Evolutionary conservation across 2,797 vertebrate species (phyloP), one percentile per base, ranked within the genome.

Genomic region (Melanotaenia nigrans): DNA sequence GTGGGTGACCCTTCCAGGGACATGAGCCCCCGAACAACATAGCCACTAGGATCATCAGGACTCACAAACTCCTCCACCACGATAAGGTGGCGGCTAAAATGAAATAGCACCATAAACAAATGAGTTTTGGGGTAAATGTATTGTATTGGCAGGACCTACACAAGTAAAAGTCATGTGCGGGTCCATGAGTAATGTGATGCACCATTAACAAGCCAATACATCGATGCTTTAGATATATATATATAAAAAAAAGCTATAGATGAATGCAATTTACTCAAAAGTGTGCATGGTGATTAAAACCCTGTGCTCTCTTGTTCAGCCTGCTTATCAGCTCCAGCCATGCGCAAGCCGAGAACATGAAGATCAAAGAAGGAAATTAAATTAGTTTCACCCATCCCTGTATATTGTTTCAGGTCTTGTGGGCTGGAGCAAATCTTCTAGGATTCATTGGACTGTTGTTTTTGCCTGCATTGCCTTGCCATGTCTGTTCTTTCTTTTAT

Each of bases 401-500:
- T 3, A 9, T 54, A 22, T 72, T 45, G 54, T 71, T 64, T 61
- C n/a, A 61, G 55, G 33, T 49, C 72, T 59, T 0, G 18, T 63
- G 65, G 57, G 36, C 30, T 55, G 11, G 10, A 35, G 32, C 4
- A 1, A 68, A 68, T 64, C 49, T 57, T 53, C 40, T 9, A 6
- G 22, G 35, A 12, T 61, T 57, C 12, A 54, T 0, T 13, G 20
- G 13, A 24, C 30, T 66, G 65, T 49, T 73, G 20, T 51, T 69
- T 47, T 65, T 25, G 53, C 74, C 28, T 11, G 28, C 25, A 24
- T 47, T 33, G 51, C 47, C 20, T 53, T n/a, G 53, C 45, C 60
- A 57, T 24, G 40, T 36, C 9, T 33, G 7, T 53, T 78, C 68
- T 38, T 45, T 7, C 18, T 64, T 79, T 66, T 66, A 66, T 16